Conservation (phyloP, 2,113 vertebrate genomes). For the Tiliqua scincoides region DNA sequence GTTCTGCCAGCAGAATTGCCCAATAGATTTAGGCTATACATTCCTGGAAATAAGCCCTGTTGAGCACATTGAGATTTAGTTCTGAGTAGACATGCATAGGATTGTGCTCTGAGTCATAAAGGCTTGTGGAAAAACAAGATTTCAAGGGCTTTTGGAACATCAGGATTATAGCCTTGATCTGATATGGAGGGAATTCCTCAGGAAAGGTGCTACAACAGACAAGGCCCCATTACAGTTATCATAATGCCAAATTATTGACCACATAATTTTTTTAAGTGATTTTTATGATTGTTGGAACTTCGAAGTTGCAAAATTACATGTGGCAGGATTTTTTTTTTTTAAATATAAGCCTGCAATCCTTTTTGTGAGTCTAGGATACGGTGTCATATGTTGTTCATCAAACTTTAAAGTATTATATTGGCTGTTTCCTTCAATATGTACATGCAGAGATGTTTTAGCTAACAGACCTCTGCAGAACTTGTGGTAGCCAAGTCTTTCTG, state of each 20-base stretch:
- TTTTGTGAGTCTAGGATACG: slow-evolving; percentile 40
- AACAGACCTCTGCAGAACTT: slow-evolving; percentile 56
- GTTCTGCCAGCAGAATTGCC: too few relatives aligned
- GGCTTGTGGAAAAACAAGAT: too few relatives aligned
- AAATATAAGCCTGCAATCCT: slow-evolving; percentile 24
- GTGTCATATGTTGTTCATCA: slow-evolving; percentile 69
- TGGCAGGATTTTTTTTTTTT: slow-evolving; percentile 33
- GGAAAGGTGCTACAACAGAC: too few relatives aligned
- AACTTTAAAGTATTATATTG: slow-evolving; percentile 68
- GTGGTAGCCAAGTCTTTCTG: slow-evolving; percentile 51
- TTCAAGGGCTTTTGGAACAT: too few relatives aligned
- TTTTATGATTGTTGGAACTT: neutral
- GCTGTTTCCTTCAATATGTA: slow-evolving; percentile 56
- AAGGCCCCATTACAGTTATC: neutral
- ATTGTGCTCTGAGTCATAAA: too few relatives aligned
- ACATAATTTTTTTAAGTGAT: slow-evolving; percentile 32
- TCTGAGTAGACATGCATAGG: too few relatives aligned
- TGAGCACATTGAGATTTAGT: too few relatives aligned
- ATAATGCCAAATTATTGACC: slow-evolving; percentile 33
- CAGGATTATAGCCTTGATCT: too few relatives aligned
- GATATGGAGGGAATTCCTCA: too few relatives aligned
- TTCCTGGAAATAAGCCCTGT: too few relatives aligned
- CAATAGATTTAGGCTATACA: too few relatives aligned
- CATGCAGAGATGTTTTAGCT: slow-evolving; percentile 42
- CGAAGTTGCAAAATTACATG: slow-evolving; percentile 25